phyloP scores from a whole-genome alignment of 2,888 invertebrate genomes.

The Eumerus sabulonum region DNA sequence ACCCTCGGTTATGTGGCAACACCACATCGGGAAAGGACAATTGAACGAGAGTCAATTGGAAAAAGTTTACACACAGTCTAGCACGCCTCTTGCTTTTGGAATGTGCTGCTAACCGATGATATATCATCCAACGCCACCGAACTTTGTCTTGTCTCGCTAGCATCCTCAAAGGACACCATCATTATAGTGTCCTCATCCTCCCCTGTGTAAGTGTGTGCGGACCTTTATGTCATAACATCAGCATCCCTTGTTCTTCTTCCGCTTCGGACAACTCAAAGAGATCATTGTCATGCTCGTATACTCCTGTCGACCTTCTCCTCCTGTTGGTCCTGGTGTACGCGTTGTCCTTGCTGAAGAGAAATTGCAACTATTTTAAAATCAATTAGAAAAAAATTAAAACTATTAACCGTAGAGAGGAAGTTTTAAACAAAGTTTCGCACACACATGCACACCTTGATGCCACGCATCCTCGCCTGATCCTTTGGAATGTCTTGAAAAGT shows the following conservation, averaged over 20 bases:
- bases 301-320: neutral
- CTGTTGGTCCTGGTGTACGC: neutral
- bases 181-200: too few relatives aligned
- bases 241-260: neutral
- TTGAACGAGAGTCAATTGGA: too few relatives aligned
- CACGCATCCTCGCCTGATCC: slow-evolving; percentile 27
- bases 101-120: slow-evolving; percentile 63
- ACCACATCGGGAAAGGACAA: slow-evolving; percentile 6
- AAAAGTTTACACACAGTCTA: slow-evolving; percentile 53
- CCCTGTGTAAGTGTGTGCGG: neutral
- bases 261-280: slow-evolving; percentile 51
- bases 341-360: slow-evolving; percentile 10
- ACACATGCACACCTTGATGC: neutral
- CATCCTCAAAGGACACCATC: slow-evolving; percentile 8
- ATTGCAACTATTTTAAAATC: slow-evolving; percentile 66
- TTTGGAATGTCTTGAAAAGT: slow-evolving; percentile 38
- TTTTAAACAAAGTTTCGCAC: slow-evolving; percentile 52
- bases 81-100: slow-evolving; percentile 39
- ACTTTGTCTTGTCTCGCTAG: slow-evolving; percentile 49
- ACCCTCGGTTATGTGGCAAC: neutral
- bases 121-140: slow-evolving; percentile 60
- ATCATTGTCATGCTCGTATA: slow-evolving; percentile 49
- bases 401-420: slow-evolving; percentile 55
- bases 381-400: slow-evolving; percentile 62
- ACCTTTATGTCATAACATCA: slow-evolving; percentile 6